phyloP scores from a whole-genome alignment of 2,113 vertebrate genomes.

The Physeter macrocephalus region DNA sequence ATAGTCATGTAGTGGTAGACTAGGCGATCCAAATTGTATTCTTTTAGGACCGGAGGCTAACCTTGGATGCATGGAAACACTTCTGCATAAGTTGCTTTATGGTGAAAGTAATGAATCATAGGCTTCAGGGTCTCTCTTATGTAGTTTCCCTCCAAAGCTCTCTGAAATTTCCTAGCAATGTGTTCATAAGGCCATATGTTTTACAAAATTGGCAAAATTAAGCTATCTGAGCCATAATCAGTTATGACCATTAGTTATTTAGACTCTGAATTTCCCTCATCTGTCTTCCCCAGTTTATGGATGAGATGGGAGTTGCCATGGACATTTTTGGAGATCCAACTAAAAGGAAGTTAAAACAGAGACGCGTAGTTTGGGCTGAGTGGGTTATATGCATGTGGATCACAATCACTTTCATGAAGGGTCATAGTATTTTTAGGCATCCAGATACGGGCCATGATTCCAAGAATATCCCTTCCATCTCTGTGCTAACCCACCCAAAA shows the following conservation, averaged over 20 bases:
- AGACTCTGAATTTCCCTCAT: neutral
- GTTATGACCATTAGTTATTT: neutral
- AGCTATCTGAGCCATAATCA: neutral
- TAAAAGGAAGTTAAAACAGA: neutral
- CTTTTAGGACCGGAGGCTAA: neutral
- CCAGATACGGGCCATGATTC: neutral
- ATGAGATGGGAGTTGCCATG: neutral
- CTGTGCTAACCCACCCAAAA: neutral
- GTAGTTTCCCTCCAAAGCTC: neutral
- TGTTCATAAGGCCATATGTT: neutral
- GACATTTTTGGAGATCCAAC: neutral
- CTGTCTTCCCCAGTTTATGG: neutral
- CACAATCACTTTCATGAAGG: neutral
- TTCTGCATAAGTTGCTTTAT: neutral
- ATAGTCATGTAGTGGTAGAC: neutral
- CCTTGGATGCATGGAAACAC: neutral
- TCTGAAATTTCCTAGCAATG: neutral
- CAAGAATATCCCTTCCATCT: neutral
- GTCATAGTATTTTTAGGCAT: accelerated
- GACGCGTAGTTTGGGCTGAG: neutral
- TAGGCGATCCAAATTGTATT: neutral
- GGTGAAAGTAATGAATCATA: neutral
- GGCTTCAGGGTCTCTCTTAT: too few species aligned
- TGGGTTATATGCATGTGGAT: accelerated
- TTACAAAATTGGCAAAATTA: neutral